These are phyloP conservation scores for Sciurus vulgaris DNA, from an alignment of 2,797 vertebrate genomes.

Conservation along the genomic window DNA sequence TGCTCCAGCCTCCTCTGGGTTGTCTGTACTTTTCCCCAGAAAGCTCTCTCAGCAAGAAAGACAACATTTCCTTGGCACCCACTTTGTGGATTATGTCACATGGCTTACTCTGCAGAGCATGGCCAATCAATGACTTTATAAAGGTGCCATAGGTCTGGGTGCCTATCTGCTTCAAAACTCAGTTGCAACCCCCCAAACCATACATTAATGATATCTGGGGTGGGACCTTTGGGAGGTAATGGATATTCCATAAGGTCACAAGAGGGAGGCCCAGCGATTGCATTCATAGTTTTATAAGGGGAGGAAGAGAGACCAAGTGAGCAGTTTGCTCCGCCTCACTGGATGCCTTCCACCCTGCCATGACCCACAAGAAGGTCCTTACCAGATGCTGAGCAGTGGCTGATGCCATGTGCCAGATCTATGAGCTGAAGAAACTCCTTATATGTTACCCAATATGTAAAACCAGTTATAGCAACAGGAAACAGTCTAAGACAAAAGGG, in stretches of 20 bases:
- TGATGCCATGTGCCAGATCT: not conserved
- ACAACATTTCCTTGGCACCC: not conserved
- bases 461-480: not conserved
- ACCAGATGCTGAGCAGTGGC: not conserved
- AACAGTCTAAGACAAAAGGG: not conserved
- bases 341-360: rapidly evolving
- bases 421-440: not conserved
- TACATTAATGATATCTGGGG: not conserved
- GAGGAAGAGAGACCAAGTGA: not conserved
- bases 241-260: not conserved
- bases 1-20: not conserved
- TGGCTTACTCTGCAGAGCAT: not conserved
- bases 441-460: not conserved
- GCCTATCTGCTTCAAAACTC: not conserved
- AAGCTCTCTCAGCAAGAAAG: not conserved
- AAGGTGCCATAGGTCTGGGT: not conserved
- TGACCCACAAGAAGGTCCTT: not conserved
- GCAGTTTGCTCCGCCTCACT: no score
- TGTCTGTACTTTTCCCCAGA: not conserved
- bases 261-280: not conserved
- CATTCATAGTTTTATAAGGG: not conserved
- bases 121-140: not conserved
- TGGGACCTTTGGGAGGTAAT: not conserved
- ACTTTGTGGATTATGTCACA: not conserved
- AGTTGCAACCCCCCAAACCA: not conserved